A percentile compares a stretch with the other conserved stretches of the same genome.
Conservation (phyloP, 2,888 invertebrate genomes). For the Agrotis segetum region DNA sequence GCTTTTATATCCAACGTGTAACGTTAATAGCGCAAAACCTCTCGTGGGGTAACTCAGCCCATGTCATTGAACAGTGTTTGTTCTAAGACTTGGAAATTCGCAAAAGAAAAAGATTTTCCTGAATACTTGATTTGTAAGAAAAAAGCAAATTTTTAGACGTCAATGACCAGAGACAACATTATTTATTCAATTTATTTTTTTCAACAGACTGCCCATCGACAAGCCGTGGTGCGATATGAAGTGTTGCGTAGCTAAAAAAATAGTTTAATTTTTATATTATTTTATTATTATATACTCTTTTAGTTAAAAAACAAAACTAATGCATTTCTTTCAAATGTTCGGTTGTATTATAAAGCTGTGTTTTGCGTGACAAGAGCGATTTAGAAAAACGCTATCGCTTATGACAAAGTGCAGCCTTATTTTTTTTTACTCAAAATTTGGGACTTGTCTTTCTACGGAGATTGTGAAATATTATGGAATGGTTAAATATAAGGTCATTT, state of each 20-base stretch:
- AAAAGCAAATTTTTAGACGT: too few relatives aligned
- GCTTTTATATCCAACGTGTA: too few relatives aligned
- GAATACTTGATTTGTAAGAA: too few relatives aligned
- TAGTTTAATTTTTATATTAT: conserved; percentile 54
- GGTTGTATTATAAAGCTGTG: conserved; percentile 34
- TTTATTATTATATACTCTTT: conserved; percentile 29
- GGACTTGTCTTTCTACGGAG: conserved; percentile 46
- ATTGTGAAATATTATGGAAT: conserved; percentile 2
- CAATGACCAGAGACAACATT: not conserved
- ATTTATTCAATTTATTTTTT: conserved; percentile 30
- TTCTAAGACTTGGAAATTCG: too few relatives aligned
- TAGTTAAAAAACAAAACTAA: conserved; percentile 38
- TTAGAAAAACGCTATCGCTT: conserved; percentile 33
- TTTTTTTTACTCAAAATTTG: conserved; percentile 37
- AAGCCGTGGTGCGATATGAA: conserved; percentile 72
- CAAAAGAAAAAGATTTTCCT: too few relatives aligned
- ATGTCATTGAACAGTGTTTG: too few relatives aligned
- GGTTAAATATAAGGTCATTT: not conserved
- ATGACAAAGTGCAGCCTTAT: conserved; percentile 19
- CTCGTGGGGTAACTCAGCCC: too few relatives aligned
- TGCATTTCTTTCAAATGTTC: conserved; percentile 45
- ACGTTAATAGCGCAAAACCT: too few relatives aligned
- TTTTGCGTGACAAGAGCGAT: conserved; percentile 18
- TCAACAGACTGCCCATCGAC: conserved; percentile 80
- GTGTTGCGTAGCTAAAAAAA: conserved; percentile 44